Conservation (phyloP, 2,797 vertebrate species). For the Chelmon rostratus region DNA sequence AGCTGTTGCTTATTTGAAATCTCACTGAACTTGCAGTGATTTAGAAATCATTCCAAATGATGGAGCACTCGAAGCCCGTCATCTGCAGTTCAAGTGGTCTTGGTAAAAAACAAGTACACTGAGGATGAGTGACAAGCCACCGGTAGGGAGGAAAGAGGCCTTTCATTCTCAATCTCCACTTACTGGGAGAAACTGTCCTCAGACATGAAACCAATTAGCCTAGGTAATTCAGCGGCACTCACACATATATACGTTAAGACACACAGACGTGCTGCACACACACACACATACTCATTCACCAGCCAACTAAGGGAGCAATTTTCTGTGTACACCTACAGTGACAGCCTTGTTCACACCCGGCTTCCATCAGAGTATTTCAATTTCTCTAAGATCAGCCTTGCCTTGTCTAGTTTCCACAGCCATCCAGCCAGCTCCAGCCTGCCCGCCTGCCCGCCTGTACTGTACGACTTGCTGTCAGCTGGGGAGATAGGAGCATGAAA, state of each 20-base stretch:
- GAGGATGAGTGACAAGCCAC: slow-evolving; percentile 61
- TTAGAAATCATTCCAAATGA: slow-evolving; percentile 65
- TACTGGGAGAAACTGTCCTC: slow-evolving; percentile 56
- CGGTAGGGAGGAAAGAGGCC: slow-evolving; percentile 42
- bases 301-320: slow-evolving; percentile 65
- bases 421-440: slow-evolving; percentile 49
- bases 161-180: slow-evolving; percentile 65
- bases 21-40: slow-evolving; percentile 43
- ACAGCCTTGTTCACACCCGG: slow-evolving; percentile 76
- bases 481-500: slow-evolving; percentile 76
- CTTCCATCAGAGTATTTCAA: slow-evolving; percentile 79
- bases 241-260: slow-evolving; percentile 27
- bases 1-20: slow-evolving; percentile 52
- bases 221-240: slow-evolving; percentile 42
- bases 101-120: slow-evolving; percentile 31
- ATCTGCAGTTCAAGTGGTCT: slow-evolving; percentile 56
- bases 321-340: slow-evolving; percentile 72
- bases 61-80: slow-evolving; percentile 42
- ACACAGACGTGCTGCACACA: slow-evolving; percentile 1
- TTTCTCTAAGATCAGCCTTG: slow-evolving; percentile 77
- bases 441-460: slow-evolving; percentile 42
- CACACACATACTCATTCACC: slow-evolving; percentile 12
- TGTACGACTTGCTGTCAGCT: slow-evolving; percentile 75
- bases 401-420: slow-evolving; percentile 70
- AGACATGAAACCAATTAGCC: slow-evolving; percentile 74